Percentiles rank a stretch among this genome's conserved stretches.
Conservation (phyloP, 2,888 invertebrate genomes). For the Tetragonula carbonaria region DNA sequence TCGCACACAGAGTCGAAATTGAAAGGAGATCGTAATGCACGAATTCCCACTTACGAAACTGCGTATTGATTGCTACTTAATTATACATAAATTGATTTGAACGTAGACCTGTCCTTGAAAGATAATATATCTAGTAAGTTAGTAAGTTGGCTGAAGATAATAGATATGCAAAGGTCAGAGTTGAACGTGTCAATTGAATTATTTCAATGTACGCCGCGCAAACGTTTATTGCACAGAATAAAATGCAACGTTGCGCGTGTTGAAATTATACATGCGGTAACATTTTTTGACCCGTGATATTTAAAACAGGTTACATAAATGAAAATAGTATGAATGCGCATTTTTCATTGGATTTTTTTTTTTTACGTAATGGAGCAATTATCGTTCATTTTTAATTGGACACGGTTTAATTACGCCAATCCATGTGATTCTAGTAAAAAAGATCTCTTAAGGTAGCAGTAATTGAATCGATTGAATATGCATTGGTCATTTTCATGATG, state of each 20-base stretch:
- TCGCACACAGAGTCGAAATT: background rate
- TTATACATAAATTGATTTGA: conserved; percentile 14
- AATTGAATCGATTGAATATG: background rate
- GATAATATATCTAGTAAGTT: conserved; percentile 7
- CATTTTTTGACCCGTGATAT: background rate
- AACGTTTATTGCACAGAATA: background rate
- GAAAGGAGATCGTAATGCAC: background rate
- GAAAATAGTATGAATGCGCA: no score
- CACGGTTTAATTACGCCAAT: background rate
- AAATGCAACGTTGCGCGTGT: no score
- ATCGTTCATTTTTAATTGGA: background rate
- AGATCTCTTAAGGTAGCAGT: background rate
- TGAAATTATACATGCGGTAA: background rate
- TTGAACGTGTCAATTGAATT: background rate
- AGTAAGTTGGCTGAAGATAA: background rate
- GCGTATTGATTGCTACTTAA: conserved; percentile 15
- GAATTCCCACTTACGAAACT: conserved; percentile 6
- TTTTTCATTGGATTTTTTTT: background rate
- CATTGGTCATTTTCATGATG: background rate
- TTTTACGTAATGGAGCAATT: background rate
- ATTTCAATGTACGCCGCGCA: background rate
- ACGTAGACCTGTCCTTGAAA: background rate
- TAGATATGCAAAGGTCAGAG: background rate
- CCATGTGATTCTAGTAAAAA: background rate
- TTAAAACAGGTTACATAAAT: background rate